Conservation (phyloP, 2,797 vertebrate species). For the Sebastes paucispinis region DNA sequence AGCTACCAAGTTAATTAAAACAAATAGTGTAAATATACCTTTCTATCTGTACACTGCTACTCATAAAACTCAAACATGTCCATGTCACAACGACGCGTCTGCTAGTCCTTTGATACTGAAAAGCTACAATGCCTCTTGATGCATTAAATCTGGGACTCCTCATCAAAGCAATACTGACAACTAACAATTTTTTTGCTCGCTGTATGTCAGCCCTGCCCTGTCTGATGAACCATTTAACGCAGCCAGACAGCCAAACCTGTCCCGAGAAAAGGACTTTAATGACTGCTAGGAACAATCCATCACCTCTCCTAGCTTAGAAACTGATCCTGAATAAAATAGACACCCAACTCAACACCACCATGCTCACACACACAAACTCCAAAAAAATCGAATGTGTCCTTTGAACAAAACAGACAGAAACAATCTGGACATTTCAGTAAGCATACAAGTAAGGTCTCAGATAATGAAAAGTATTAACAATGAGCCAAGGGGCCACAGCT, state of each 20-base stretch:
- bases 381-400: neutral
- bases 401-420: slow-evolving; percentile 23
- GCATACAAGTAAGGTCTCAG: neutral
- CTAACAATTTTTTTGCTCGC: slow-evolving; percentile 43
- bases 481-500: slow-evolving; percentile 54
- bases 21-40: neutral
- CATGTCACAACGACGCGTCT: neutral
- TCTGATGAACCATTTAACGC: slow-evolving; percentile 60
- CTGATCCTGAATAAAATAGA: slow-evolving; percentile 42
- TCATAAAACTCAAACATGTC: slow-evolving; percentile 1
- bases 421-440: slow-evolving; percentile 24
- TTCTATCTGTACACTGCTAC: neutral
- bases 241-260: slow-evolving; percentile 56
- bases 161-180: slow-evolving; percentile 61
- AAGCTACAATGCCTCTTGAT: slow-evolving; percentile 14
- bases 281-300: slow-evolving; percentile 45
- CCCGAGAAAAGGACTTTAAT: slow-evolving; percentile 54
- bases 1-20: neutral
- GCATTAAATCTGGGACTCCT: slow-evolving; percentile 30
- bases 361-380: neutral
- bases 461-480: slow-evolving; percentile 50
- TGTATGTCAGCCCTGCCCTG: slow-evolving; percentile 39
- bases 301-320: slow-evolving; percentile 34
- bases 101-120: neutral
- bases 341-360: slow-evolving; percentile 1